Evolutionary conservation across 2,113 vertebrate species (phyloP).

Genomic region (Oreocharis arfaki): DNA sequence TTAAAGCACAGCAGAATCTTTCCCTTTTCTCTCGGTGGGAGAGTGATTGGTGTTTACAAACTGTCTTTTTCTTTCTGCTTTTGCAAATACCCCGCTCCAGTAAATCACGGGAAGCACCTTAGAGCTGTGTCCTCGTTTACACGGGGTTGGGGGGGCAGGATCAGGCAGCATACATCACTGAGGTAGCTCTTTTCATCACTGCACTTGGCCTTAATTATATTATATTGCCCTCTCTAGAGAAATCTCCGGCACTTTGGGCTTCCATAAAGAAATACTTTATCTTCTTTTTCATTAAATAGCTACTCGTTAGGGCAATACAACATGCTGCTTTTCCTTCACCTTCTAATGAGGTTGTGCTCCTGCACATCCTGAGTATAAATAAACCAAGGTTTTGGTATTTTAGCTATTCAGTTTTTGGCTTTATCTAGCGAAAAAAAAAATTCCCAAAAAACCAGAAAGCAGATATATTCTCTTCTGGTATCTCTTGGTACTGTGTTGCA

Average conservation of each 20-base stretch:
- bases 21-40: not conserved
- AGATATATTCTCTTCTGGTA: not conserved
- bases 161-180: not conserved
- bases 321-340: not conserved
- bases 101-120: not conserved
- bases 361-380: not conserved
- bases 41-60: not conserved
- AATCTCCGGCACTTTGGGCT: not conserved
- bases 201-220: constrained; percentile 24
- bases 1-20: not conserved
- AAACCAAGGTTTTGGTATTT: not conserved
- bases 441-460: rapidly evolving
- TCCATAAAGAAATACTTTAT: not conserved
- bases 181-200: not conserved
- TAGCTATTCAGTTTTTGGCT: not conserved
- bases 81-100: not conserved
- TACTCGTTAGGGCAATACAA: not conserved
- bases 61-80: not conserved
- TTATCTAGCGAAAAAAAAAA: not conserved
- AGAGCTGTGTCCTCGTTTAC: not conserved
- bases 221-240: not conserved
- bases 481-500: not conserved
- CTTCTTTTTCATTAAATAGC: constrained; percentile 30
- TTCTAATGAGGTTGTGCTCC: not conserved
- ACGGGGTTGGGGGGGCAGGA: not conserved